Base-by-base conservation (phyloP, 1,140 invertebrate genomes). In the Macrocentrus cingulum region DNA sequence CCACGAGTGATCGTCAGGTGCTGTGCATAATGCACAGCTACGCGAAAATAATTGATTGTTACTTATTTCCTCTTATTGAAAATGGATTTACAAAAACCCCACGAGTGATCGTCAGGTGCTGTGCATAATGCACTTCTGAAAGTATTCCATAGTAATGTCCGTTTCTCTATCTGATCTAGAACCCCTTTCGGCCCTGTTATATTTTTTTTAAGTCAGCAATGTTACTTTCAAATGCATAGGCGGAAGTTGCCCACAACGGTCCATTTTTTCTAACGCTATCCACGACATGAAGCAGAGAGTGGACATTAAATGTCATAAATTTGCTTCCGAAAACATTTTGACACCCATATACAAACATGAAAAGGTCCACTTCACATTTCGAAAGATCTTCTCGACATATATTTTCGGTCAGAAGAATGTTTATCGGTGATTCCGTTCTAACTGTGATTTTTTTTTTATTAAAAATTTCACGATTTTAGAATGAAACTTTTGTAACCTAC, bases 231-330 rank as follows among this genome's bases (percentile, higher is more conserved):
- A 51, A 49, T 11, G 52, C 1, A 56, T 50, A 64, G 4, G 56
- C 32, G 13, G 63, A 64, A 8, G 60, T 51, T n/a, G 52, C 56
- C 32, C 48, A 56, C 18, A 63, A 50, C 7, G 62, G 58, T 19
- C 62, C 62, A 41, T n/a, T 57, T 50, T 48, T 29, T 9, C 54
- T 19, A 13, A 63, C 58, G 6, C 44, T 48, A 41, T 53, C 1
- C 3, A 50, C 41, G n/a, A 54, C 15, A 49, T 63, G 62, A 4
- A 48, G n/a, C 6, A 57, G n/a, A 16, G 25, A 46, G 23, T 63
- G 62, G 1, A 60, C 34, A 25, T 63, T 63, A 36, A 60, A 63
- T 6, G 54, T 57, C 50, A 60, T 60, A 5, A 29, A 13, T 32
- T 16, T 4, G 29, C 49, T 51, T 7, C 54, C 54, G 46, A 34